These are phyloP conservation scores for Emys orbicularis DNA, from an alignment of 2,797 vertebrate species.

Conservation along the genomic window DNA sequence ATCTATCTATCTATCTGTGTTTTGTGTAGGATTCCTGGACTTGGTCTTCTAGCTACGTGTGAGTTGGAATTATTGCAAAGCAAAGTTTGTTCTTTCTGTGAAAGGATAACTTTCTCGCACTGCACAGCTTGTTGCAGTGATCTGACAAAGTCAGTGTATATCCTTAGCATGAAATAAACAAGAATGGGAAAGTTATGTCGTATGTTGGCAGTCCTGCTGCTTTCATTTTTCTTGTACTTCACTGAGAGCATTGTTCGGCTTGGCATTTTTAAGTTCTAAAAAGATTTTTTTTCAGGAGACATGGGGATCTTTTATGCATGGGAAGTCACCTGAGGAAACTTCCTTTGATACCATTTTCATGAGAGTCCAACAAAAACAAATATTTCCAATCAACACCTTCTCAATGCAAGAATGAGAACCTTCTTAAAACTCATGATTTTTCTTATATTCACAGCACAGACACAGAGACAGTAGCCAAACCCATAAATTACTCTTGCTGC, in stretches of 20 bases:
- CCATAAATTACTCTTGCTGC: not conserved
- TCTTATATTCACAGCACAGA: not conserved
- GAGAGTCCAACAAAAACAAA: not conserved
- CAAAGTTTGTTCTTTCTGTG: not conserved
- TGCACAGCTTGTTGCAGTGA: not conserved
- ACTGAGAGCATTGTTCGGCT: not conserved
- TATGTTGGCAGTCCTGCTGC: no score
- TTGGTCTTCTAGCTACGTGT: not conserved
- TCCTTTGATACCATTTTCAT: not conserved
- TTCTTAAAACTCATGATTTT: not conserved
- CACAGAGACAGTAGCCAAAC: not conserved
- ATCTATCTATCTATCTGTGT: no score
- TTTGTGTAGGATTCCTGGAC: not conserved
- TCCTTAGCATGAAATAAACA: not conserved
- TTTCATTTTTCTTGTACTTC: not conserved
- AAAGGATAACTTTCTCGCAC: no score
- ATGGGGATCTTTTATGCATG: not conserved
- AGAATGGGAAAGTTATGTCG: not conserved
- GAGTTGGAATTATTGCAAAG: not conserved
- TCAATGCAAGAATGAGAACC: not conserved
- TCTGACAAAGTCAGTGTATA: no score
- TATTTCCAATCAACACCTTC: not conserved
- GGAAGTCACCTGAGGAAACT: not conserved
- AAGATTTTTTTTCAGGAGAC: not conserved
- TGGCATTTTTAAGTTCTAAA: not conserved